Base-by-base conservation (phyloP, 2,797 vertebrate species). In the Acanthurus lineatus region DNA sequence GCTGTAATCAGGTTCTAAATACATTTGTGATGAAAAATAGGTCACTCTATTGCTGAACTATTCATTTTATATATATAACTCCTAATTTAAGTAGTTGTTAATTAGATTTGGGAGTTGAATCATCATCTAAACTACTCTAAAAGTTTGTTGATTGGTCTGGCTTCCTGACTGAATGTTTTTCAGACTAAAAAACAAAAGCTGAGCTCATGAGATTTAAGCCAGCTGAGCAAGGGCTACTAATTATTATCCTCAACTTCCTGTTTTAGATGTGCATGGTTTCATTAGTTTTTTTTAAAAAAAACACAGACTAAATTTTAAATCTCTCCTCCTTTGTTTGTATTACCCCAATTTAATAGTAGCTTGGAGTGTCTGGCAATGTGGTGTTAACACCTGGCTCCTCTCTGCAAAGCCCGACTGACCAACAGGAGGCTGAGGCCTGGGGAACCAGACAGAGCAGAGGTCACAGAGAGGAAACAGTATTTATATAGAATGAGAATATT, bases 401-500 rank as follows among this genome's bases (percentile, higher is more conserved):
- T 53, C 38, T 11, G 49, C 62, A 53, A 49, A 83, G 72, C 70
- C 57, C 74, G 44, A 11, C 35, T 68, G 53, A 57, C 45, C 53
- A 49, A 38, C 28, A 4, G 28, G 60, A 79, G 64, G 32, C 54
- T 1, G 25, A 73, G 67, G 47, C 48, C 25, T 22, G 45, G 48
- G 17, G 32, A 67, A 35, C 20, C 22, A 71, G 35, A 47, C 22
- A 9, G 54, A 63, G 32, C 64, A 53, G 49, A 74, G 79, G 84
- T 80, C 81, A 77, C 6, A 20, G 32, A 69, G 48, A 66, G 57
- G 71, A 81, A 70, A 86, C 51, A 9, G 35, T 58, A 48, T 78
- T 77, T 66, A 76, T 76, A 83, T 77, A 25, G 15, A 81, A 76
- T 83, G 61, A 71, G 76, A 75, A 71, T 60, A 58, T 60, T 80